Evolutionary conservation across 1,140 invertebrate genomes (phyloP), one percentile per base, ranked within the genome.

Genomic region (Megathymus violae): DNA sequence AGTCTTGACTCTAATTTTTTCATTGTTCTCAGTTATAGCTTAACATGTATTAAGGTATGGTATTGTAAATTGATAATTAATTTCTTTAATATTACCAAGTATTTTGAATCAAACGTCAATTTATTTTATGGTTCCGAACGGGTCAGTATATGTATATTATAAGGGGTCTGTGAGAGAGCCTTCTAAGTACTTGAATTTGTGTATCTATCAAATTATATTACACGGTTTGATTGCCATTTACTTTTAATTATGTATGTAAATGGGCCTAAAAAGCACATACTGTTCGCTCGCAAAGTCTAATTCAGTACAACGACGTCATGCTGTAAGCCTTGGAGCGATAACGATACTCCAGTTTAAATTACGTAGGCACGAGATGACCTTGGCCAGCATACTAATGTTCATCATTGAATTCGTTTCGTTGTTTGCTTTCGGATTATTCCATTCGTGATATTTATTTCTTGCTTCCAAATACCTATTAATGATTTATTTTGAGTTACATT

Each of bases 291-390:
- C 17, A 59, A 59, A 59, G 43, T 27, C 56, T 59, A 47, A 47
- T 59, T 59, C 43, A 59, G 31, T 47, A 25, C 56, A 59, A 47
- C 43, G 43, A 59, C 56, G 56, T 59, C 56, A 47, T 59, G 43
- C 31, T 47, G 46, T 59, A 59, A 59, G 47, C 56, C 56, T 59
- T 59, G 56, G 40, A 47, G 36, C 56, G 56, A 59, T 59, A 59
- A 59, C 43, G 43, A 59, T 59, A 43, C 56, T 59, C 56, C 31
- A 47, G 16, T 59, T 58, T 59, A 59, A 59, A 59, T 59, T 59
- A 59, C 56, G 43, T 59, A 59, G 43, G 36, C 31, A 13, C 36
- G 43, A 22, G 43, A 11, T 47, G 56, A 47, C 56, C 43, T 47
- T 59, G 56, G 31, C 43, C 16, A 4, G 31, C 3, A 10, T 34